phyloP scores from a whole-genome alignment of 1,140 invertebrate species.

The Sogatella furcifera region DNA sequence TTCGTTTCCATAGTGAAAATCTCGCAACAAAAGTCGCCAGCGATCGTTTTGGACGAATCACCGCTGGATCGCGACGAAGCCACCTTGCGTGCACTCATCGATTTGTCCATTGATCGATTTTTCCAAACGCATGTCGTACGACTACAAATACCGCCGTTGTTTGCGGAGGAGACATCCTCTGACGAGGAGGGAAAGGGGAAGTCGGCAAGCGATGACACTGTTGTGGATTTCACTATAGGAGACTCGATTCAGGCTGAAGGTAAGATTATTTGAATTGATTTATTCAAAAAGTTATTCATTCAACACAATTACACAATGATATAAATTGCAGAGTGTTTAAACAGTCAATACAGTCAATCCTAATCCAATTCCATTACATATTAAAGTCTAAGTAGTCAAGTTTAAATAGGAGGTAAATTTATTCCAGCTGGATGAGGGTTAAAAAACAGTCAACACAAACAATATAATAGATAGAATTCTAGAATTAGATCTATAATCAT shows the following conservation, averaged over 20 bases:
- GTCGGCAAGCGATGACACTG: conserved; percentile 5
- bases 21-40: neutral
- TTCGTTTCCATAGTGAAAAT: conserved; percentile 21
- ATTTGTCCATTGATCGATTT: conserved; percentile 21
- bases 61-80: conserved; percentile 9
- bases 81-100: conserved; percentile 17
- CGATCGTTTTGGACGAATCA: neutral
- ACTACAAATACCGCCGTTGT: conserved; percentile 16
- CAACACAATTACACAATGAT: neutral
- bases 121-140: conserved; percentile 24
- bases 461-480: too few relatives aligned
- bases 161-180: neutral
- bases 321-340: neutral
- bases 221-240: conserved; percentile 18
- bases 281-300: neutral
- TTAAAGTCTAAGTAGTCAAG: too few relatives aligned
- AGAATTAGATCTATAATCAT: too few relatives aligned
- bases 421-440: too few relatives aligned
- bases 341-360: too few relatives aligned
- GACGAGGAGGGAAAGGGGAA: neutral
- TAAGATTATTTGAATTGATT: conserved; percentile 6
- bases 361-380: too few relatives aligned
- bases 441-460: too few relatives aligned
- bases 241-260: conserved; percentile 17
- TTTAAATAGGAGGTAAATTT: too few relatives aligned